phyloP scores from a whole-genome alignment of 2,888 invertebrate species.

The Drosophila mercatorum region DNA sequence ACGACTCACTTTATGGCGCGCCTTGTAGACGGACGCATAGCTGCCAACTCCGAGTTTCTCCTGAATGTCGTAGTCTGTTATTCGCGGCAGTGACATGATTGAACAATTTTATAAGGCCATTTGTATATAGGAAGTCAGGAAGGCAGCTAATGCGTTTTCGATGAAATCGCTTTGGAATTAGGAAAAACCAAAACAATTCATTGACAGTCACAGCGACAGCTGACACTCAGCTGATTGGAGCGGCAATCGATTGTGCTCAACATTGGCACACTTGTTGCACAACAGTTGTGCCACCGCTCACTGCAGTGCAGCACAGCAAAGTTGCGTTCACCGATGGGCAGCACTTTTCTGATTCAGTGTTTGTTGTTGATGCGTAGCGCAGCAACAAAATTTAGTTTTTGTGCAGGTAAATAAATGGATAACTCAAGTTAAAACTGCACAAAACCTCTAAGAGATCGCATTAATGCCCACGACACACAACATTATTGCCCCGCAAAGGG shows the following conservation, averaged over 20 bases:
- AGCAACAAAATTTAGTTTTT: slow-evolving; percentile 41
- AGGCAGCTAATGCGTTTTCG: neutral
- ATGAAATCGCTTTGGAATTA: neutral
- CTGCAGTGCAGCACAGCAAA: slow-evolving; percentile 13
- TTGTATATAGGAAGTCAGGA: neutral
- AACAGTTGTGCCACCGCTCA: slow-evolving; percentile 36
- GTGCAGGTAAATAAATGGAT: slow-evolving; percentile 52
- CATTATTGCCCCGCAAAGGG: neutral
- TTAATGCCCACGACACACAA: neutral
- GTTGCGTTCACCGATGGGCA: slow-evolving; percentile 29
- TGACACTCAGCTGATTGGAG: slow-evolving; percentile 30
- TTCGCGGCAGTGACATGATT: slow-evolving; percentile 80
- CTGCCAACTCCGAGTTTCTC: slow-evolving; percentile 93
- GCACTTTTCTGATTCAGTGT: slow-evolving; percentile 48
- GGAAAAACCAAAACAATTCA: slow-evolving; percentile 46
- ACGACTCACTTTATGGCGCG: slow-evolving; percentile 84
- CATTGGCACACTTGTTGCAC: slow-evolving; percentile 14
- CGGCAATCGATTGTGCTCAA: slow-evolving; percentile 4
- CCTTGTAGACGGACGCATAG: slow-evolving; percentile 94
- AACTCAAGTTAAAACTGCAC: neutral
- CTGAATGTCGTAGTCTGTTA: slow-evolving; percentile 89
- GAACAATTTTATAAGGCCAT: slow-evolving; percentile 19
- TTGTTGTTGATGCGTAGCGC: slow-evolving; percentile 60
- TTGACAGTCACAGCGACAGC: slow-evolving; percentile 24
- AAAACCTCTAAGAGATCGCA: neutral